A percentile compares a stretch with the other conserved stretches of the same genome.
phyloP scores from a whole-genome alignment of 2,797 vertebrate species.

The Urocyon cinereoargenteus region DNA sequence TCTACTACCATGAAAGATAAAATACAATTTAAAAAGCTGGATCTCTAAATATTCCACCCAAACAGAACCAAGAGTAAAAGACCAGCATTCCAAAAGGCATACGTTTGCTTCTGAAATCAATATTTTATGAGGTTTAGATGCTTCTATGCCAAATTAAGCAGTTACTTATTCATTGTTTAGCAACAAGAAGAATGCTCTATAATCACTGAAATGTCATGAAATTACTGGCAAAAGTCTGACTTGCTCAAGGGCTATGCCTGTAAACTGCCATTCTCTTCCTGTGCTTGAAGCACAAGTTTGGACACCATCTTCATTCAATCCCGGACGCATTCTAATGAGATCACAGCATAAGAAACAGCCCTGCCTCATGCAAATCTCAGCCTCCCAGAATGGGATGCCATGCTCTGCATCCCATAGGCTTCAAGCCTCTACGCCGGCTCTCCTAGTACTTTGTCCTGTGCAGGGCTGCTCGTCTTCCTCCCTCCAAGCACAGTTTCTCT shows the following conservation, averaged over 20 bases:
- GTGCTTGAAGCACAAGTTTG: not conserved
- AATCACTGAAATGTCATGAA: not conserved
- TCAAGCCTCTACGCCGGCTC: not conserved
- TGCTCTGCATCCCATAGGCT: not conserved
- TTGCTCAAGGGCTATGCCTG: not conserved
- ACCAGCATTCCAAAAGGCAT: slow-evolving; percentile 70
- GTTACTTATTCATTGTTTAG: not conserved
- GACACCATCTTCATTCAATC: not conserved
- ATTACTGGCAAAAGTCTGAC: not conserved
- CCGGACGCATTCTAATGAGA: not conserved
- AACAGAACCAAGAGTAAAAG: slow-evolving; percentile 72
- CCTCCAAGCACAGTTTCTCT: not conserved
- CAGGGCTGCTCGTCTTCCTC: not conserved
- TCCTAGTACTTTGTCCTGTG: not conserved
- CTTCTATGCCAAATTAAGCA: slow-evolving; percentile 34
- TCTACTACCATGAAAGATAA: not conserved
- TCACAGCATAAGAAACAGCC: not conserved
- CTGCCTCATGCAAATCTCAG: not conserved
- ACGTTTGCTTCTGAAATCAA: slow-evolving; percentile 50
- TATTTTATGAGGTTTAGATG: slow-evolving; percentile 66
- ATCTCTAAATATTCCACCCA: slow-evolving; percentile 80
- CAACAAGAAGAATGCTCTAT: slow-evolving; percentile 10
- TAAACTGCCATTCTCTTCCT: not conserved
- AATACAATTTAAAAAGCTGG: slow-evolving; percentile 40
- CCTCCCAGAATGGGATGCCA: not conserved